phyloP scores from a whole-genome alignment of 2,113 vertebrate species.

The Rhea pennata region DNA sequence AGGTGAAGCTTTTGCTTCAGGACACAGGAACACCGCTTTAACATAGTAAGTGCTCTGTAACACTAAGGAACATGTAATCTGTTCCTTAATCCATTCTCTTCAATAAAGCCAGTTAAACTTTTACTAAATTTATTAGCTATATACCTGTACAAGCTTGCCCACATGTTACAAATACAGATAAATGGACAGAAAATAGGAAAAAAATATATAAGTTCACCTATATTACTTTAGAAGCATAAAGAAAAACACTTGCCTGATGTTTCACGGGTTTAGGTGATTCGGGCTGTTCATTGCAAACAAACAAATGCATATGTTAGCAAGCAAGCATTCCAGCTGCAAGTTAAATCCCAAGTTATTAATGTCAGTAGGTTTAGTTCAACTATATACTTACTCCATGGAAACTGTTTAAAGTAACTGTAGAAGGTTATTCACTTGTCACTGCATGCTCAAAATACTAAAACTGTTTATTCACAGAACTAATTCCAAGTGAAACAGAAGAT shows the following conservation, averaged over 20 bases:
- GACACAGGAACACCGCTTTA: neutral
- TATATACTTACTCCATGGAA: neutral
- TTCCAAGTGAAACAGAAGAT: neutral
- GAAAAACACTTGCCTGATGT: conserved; percentile 92
- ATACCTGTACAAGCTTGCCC: neutral
- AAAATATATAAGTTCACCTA: conserved; percentile 57
- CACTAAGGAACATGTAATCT: neutral
- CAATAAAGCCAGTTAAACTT: neutral
- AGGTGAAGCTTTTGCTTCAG: neutral
- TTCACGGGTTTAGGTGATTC: conserved; percentile 95
- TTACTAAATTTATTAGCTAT: neutral
- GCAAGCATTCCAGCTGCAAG: conserved; percentile 42
- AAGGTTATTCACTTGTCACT: neutral
- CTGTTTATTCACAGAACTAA: neutral
- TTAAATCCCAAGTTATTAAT: conserved; percentile 22
- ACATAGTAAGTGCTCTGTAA: neutral
- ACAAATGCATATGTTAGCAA: conserved; percentile 89
- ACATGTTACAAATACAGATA: neutral
- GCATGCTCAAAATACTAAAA: neutral
- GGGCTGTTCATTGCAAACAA: conserved; percentile 91
- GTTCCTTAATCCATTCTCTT: neutral
- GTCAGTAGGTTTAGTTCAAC: neutral
- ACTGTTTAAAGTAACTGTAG: neutral
- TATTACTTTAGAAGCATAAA: conserved; percentile 70
- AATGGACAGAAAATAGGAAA: neutral